These are phyloP conservation scores for Hipposideros armiger DNA, from an alignment of 2,113 vertebrate genomes.

Conservation along the genomic window DNA sequence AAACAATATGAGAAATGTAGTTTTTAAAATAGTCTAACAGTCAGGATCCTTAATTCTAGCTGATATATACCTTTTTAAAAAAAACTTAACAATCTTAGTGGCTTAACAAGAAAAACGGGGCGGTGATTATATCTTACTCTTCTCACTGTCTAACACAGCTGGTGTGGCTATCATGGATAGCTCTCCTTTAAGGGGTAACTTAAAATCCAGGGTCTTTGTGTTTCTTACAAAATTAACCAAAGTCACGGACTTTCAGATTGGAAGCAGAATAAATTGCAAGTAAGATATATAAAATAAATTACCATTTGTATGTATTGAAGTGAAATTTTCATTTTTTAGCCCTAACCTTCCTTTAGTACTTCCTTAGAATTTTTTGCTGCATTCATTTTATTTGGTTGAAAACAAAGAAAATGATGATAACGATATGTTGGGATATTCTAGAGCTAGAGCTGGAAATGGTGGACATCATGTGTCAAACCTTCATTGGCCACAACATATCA, in stretches of 20 bases:
- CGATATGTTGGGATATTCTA: neutral
- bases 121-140: neutral
- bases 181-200: neutral
- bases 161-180: neutral
- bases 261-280: neutral
- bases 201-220: neutral
- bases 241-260: neutral
- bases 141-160: no score
- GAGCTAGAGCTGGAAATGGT: neutral
- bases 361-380: neutral
- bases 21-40: neutral
- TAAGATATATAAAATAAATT: neutral
- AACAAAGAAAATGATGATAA: neutral
- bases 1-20: neutral
- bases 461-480: neutral
- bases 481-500: neutral
- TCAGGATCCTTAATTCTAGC: neutral
- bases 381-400: neutral
- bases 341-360: neutral
- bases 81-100: neutral
- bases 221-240: neutral
- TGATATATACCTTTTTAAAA: neutral
- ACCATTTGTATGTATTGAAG: neutral
- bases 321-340: neutral
- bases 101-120: neutral